These are phyloP conservation scores for Pteruthius melanotis DNA, from an alignment of 2,113 vertebrate species.

Conservation along the genomic window DNA sequence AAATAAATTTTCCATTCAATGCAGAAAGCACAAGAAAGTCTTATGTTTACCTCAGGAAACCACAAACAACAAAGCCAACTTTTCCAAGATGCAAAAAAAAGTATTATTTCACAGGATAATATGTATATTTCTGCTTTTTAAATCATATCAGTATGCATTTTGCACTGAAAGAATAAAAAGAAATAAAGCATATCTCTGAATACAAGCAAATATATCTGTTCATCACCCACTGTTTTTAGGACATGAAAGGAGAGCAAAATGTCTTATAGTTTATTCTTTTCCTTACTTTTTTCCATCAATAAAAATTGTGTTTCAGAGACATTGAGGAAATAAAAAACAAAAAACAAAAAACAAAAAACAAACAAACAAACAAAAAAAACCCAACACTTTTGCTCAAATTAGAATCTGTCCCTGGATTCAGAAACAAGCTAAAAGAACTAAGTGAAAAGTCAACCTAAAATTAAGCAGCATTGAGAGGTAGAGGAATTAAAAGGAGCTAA, in stretches of 20 bases:
- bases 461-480: not conserved
- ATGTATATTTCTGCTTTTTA: not conserved
- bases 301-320: not conserved
- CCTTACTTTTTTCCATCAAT: not conserved
- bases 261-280: not conserved
- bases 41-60: not conserved
- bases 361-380: too few relatives aligned
- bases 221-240: not conserved
- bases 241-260: not conserved
- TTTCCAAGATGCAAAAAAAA: not conserved
- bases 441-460: not conserved
- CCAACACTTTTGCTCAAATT: not conserved
- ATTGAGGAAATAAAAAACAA: not conserved
- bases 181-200: not conserved
- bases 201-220: not conserved
- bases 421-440: not conserved
- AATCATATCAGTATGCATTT: not conserved
- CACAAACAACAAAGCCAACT: not conserved
- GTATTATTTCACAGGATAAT: not conserved
- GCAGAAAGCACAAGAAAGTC: not conserved
- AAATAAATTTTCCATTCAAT: conserved; percentile 28
- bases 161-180: not conserved
- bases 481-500: not conserved
- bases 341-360: not conserved
- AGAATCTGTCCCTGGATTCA: not conserved